Percentiles rank a stretch among this genome's conserved stretches.
These are phyloP conservation scores for Drosophila falleni DNA, from an alignment of 2,888 invertebrate species.

Conservation along the genomic window DNA sequence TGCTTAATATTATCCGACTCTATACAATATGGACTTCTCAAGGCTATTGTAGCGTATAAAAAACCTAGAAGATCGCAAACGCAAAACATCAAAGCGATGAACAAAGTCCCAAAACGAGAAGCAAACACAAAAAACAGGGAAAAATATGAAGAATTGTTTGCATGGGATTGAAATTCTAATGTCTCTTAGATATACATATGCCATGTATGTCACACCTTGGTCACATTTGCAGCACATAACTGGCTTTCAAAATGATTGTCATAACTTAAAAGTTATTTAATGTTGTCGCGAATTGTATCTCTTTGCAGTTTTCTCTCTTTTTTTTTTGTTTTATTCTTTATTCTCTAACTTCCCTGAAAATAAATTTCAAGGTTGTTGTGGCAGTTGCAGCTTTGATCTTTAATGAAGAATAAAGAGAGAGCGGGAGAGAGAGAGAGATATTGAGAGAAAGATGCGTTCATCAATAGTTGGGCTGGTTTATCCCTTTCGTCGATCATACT, in stretches of 20 bases:
- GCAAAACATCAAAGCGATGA: conserved; percentile 19
- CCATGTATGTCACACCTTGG: conserved; percentile 26
- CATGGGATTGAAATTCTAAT: conserved; percentile 11
- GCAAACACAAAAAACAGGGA: conserved; percentile 1
- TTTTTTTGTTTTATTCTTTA: conserved; percentile 37
- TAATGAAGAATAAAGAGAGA: conserved; percentile 1
- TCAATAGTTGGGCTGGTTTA: conserved; percentile 1
- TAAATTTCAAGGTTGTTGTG: conserved; percentile 78
- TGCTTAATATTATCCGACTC: not conserved
- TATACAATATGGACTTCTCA: not conserved
- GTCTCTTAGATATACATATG: not conserved
- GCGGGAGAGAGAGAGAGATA: not conserved
- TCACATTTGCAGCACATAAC: conserved; percentile 21
- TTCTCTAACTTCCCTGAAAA: conserved; percentile 80
- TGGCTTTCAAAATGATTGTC: conserved; percentile 6
- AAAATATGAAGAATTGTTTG: conserved; percentile 14
- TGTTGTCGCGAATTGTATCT: not conserved
- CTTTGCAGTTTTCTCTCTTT: conserved; percentile 31
- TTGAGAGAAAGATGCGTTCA: too few species aligned
- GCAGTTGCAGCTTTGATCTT: conserved; percentile 5
- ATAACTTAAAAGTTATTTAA: conserved; percentile 19
- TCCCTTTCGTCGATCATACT: conserved; percentile 3
- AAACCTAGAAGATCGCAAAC: not conserved
- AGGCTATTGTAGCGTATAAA: not conserved
- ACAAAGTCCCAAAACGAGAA: not conserved